A percentile compares a stretch with the other conserved stretches of the same genome.
These are phyloP conservation scores for Cyphomyrus discorhynchus DNA, from an alignment of 2,113 vertebrate species.

Conservation along the genomic window DNA sequence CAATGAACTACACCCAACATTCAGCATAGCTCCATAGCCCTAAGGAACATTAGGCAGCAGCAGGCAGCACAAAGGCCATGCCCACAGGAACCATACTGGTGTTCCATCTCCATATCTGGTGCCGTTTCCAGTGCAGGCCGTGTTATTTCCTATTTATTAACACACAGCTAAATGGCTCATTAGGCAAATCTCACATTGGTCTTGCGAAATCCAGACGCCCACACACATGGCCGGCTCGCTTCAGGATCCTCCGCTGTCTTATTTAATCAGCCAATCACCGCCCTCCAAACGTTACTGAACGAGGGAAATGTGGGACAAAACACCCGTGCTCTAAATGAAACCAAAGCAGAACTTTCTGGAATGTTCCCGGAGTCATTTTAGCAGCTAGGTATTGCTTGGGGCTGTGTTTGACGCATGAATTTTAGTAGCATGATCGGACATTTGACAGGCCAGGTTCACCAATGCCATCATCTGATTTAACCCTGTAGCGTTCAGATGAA, in stretches of 20 bases:
- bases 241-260: background rate
- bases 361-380: background rate
- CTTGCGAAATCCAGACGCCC: background rate
- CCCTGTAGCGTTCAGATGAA: background rate
- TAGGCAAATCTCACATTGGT: constrained; percentile 3
- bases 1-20: background rate
- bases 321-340: background rate
- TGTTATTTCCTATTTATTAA: constrained; percentile 4
- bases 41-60: background rate
- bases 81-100: background rate
- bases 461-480: background rate
- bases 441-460: background rate
- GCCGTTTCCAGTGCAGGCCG: background rate
- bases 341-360: background rate
- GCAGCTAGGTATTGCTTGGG: background rate
- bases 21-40: background rate
- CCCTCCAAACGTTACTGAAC: background rate
- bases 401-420: background rate
- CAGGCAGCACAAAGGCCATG: background rate
- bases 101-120: background rate
- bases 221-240: background rate
- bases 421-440: background rate
- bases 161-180: background rate
- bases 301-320: background rate
- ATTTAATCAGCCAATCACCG: background rate